Evolutionary conservation across 30 jellyfish, hydroid and myxozoan genomes (phyloP).

Genomic region (Calvadosia cruxmelitensis): DNA sequence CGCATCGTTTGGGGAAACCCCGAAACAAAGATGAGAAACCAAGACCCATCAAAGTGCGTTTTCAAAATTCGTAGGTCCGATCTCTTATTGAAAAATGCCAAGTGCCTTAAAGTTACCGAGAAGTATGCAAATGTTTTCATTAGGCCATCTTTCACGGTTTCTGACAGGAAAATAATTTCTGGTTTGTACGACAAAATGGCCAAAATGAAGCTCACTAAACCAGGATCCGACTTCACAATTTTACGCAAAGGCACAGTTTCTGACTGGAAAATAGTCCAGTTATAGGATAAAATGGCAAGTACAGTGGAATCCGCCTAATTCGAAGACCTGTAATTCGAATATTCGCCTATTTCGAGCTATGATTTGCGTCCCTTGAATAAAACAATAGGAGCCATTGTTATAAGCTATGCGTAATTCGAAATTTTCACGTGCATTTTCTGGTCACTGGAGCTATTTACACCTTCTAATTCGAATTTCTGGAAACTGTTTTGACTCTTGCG

Average conservation of each 20-base stretch:
- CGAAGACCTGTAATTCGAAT: no score
- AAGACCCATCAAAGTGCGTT: not conserved
- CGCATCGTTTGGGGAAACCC: not conserved
- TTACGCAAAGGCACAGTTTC: not conserved
- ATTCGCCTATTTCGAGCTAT: no score
- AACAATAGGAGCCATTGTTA: no score
- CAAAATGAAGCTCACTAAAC: not conserved
- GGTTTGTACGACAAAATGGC: not conserved
- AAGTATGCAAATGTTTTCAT: not conserved
- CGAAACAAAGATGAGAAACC: not conserved
- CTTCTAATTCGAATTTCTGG: no score
- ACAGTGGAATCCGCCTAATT: not conserved
- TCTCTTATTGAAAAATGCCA: not conserved
- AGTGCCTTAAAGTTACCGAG: not conserved
- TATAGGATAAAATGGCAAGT: not conserved
- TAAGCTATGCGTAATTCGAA: no score
- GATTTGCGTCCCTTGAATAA: no score
- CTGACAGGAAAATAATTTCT: not conserved
- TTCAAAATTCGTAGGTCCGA: not conserved
- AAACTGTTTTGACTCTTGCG: no score
- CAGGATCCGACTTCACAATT: not conserved
- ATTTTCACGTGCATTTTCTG: no score
- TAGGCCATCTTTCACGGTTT: not conserved
- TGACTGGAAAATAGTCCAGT: not conserved
- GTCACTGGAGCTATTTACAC: no score